These are phyloP conservation scores for Euwallacea similis DNA, from an alignment of 1,140 invertebrate genomes.

Conservation along the genomic window DNA sequence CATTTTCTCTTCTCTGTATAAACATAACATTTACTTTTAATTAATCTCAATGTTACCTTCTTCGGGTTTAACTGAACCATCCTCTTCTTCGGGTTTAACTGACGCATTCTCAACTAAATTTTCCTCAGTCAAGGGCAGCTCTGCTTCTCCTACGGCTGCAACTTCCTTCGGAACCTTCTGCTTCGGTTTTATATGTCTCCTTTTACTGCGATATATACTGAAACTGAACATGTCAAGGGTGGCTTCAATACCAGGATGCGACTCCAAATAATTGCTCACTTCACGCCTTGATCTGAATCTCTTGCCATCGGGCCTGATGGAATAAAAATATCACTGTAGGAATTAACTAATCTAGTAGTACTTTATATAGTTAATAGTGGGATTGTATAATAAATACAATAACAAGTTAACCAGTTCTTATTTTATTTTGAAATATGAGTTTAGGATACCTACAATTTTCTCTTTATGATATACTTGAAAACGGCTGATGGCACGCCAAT, in stretches of 20 bases:
- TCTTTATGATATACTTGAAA: no score
- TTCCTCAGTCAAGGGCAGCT: not conserved
- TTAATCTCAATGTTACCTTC: no score
- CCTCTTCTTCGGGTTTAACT: not conserved
- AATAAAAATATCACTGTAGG: constrained; percentile 18
- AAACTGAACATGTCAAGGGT: constrained; percentile 63
- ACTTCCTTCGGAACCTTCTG: constrained; percentile 1
- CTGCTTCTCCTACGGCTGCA: not conserved
- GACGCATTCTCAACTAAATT: not conserved
- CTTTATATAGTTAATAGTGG: not conserved
- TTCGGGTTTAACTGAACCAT: not conserved
- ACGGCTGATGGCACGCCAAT: no score
- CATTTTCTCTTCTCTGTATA: no score
- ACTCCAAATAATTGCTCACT: constrained; percentile 61
- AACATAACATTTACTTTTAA: no score
- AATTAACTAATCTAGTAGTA: not conserved
- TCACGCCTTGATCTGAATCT: constrained; percentile 65
- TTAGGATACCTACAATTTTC: no score
- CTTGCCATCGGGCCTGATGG: constrained; percentile 61
- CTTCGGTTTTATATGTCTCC: not conserved
- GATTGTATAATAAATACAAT: no score
- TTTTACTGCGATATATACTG: constrained; percentile 56
- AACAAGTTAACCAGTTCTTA: no score
- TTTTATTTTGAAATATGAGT: no score
- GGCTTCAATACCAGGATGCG: constrained; percentile 55